Percentiles rank a stretch among this genome's conserved stretches.
Conservation (phyloP, 2,888 invertebrate genomes). For the Cantharis nigra region DNA sequence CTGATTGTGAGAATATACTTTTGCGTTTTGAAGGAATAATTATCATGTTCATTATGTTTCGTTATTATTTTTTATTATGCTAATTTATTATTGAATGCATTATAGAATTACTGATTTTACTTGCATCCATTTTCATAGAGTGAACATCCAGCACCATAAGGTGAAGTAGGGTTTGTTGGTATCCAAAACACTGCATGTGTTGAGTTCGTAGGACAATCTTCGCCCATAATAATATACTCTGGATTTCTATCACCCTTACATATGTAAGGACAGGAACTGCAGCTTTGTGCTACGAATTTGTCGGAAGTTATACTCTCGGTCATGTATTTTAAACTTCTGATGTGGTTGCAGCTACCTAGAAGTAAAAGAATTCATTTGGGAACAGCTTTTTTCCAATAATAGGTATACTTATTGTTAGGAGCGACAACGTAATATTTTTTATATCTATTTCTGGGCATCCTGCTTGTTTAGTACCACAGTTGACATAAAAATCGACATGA, state of each 20-base stretch:
- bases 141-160: neutral
- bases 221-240: slow-evolving; percentile 4
- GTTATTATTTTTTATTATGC: no score
- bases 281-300: neutral
- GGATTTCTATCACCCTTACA: neutral
- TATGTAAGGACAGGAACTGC: neutral
- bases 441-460: neutral
- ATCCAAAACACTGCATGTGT: neutral
- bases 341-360: neutral
- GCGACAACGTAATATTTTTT: neutral
- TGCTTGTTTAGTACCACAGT: slow-evolving; percentile 8
- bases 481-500: slow-evolving; percentile 10
- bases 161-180: neutral
- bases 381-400: neutral
- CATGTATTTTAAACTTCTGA: neutral
- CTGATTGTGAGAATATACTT: no score
- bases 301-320: neutral
- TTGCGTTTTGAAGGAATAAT: no score
- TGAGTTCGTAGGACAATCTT: neutral
- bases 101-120: neutral
- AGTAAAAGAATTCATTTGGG: neutral
- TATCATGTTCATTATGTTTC: no score
- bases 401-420: neutral
- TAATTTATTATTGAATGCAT: no score
- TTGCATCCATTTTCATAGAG: neutral